Conservation (phyloP, 1,140 invertebrate genomes). For the Nautilus pompilius region DNA sequence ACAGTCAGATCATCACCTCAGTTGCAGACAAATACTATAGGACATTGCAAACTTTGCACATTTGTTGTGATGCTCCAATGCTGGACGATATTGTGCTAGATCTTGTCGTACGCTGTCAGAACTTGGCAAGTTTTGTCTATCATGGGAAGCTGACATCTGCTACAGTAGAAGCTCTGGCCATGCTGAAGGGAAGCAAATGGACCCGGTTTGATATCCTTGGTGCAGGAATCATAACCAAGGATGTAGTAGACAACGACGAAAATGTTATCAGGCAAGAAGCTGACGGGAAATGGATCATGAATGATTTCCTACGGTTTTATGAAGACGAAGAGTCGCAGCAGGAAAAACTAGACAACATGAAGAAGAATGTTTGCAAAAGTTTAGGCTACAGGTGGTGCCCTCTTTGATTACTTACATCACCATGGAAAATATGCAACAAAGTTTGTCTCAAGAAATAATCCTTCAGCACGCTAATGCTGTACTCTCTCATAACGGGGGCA, state of each 20-base stretch:
- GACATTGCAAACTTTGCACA: constrained; percentile 22
- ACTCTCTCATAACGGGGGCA: no score
- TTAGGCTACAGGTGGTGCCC: not conserved
- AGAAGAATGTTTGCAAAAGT: constrained; percentile 1
- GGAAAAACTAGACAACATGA: constrained; percentile 3
- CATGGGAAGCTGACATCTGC: constrained; percentile 15
- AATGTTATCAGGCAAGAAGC: constrained; percentile 12
- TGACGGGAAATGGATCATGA: constrained; percentile 13
- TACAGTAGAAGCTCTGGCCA: constrained; percentile 12
- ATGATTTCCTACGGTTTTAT: constrained; percentile 13
- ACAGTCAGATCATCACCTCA: constrained; percentile 12
- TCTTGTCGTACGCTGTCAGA: constrained; percentile 9
- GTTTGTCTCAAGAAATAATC: no score
- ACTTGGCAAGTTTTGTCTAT: constrained; percentile 20
- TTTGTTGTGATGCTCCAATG: constrained; percentile 17
- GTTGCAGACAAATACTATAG: constrained; percentile 19
- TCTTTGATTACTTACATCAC: no score
- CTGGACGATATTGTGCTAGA: constrained; percentile 11
- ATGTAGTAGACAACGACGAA: constrained; percentile 15
- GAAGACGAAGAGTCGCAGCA: constrained; percentile 8
- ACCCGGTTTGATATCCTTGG: constrained; percentile 17
- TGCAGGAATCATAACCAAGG: constrained; percentile 12
- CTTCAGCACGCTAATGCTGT: no score
- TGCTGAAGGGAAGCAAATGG: constrained; percentile 10
- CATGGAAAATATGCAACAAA: no score